Conservation (phyloP, 2,888 invertebrate genomes). For the Scaptomyza caliginosa region DNA sequence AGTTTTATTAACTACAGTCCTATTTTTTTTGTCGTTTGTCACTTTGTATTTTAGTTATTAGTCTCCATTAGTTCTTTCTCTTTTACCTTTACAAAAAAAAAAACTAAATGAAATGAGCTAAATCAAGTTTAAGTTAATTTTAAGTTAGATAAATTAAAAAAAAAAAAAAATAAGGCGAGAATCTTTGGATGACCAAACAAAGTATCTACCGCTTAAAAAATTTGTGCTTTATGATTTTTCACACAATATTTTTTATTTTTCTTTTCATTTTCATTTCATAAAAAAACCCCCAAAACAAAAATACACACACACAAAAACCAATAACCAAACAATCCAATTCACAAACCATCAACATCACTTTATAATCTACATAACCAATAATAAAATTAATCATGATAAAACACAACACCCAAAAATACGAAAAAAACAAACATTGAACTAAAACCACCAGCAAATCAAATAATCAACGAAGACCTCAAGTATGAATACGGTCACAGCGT, state of each 20-base stretch:
- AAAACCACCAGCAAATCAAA: conserved; percentile 2
- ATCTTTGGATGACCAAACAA: conserved; percentile 15
- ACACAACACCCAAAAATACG: conserved; percentile 24
- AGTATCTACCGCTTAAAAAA: conserved; percentile 46
- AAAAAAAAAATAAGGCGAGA: background rate
- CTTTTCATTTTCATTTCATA: conserved; percentile 80
- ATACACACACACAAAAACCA: conserved; percentile 18
- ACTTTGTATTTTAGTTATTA: conserved; percentile 18
- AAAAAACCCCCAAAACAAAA: conserved; percentile 27
- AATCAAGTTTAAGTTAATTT: conserved; percentile 40
- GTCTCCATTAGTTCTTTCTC: conserved; percentile 39
- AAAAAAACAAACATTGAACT: conserved; percentile 17
- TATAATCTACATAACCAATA: conserved; percentile 35
- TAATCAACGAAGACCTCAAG: conserved; percentile 43
- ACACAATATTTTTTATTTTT: conserved; percentile 75
- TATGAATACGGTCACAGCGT: conserved; percentile 64
- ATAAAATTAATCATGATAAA: conserved; percentile 9
- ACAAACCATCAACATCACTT: conserved; percentile 32
- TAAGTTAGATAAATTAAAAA: conserved; percentile 38
- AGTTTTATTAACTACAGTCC: conserved; percentile 17
- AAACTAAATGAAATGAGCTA: background rate
- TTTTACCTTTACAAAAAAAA: conserved; percentile 45
- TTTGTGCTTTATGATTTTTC: conserved; percentile 74
- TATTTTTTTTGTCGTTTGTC: conserved; percentile 25
- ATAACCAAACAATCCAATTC: conserved; percentile 18